These are phyloP conservation scores for Lethrus apterus DNA, from an alignment of 1,140 invertebrate genomes.

Conservation along the genomic window DNA sequence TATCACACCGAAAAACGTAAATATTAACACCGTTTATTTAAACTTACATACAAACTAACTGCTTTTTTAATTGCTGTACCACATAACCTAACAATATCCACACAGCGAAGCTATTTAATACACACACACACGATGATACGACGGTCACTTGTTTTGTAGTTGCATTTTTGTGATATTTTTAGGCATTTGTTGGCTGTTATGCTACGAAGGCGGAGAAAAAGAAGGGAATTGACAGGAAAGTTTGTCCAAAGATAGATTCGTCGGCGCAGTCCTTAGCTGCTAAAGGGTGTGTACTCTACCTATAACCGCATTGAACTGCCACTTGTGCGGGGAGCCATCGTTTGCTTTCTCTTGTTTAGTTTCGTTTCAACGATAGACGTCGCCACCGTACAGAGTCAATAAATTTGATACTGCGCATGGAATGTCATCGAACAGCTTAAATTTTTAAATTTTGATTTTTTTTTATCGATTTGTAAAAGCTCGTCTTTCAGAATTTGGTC, in stretches of 20 bases:
- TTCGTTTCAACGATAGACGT: slow-evolving; percentile 17
- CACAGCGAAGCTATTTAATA: neutral
- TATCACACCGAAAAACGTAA: slow-evolving; percentile 33
- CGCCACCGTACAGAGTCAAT: slow-evolving; percentile 35
- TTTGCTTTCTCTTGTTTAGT: slow-evolving; percentile 26
- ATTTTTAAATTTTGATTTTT: slow-evolving; percentile 14
- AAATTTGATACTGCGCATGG: slow-evolving; percentile 38
- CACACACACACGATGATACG: slow-evolving; percentile 1
- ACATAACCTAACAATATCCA: slow-evolving; percentile 1
- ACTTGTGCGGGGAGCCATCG: slow-evolving; percentile 31
- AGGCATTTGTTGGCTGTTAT: slow-evolving; percentile 13
- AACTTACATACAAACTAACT: slow-evolving; percentile 7
- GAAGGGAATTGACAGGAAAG: slow-evolving; percentile 47
- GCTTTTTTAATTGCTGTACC: no score
- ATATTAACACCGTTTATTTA: slow-evolving; percentile 23
- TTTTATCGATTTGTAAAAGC: slow-evolving; percentile 5
- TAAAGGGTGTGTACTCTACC: slow-evolving; percentile 47
- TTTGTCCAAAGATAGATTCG: slow-evolving; percentile 50
- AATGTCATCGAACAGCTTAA: slow-evolving; percentile 7
- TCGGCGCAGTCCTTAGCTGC: slow-evolving; percentile 48
- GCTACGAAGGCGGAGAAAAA: slow-evolving; percentile 42
- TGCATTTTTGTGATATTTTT: neutral
- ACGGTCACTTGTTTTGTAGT: neutral
- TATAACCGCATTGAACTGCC: slow-evolving; percentile 31
- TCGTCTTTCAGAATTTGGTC: neutral